These are phyloP conservation scores for Tholera decimalis DNA, from an alignment of 2,888 invertebrate genomes.

Conservation along the genomic window DNA sequence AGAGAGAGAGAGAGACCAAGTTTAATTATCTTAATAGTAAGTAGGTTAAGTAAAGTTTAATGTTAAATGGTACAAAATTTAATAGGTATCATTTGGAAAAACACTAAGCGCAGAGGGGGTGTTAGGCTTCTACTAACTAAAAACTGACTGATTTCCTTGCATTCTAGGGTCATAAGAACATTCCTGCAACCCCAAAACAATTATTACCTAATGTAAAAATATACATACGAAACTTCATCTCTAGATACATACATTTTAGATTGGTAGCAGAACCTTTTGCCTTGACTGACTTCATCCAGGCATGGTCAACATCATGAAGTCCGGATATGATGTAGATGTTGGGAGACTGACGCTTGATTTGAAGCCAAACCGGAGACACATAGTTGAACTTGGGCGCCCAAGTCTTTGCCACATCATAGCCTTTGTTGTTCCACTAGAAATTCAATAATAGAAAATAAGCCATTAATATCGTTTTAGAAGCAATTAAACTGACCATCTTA, in stretches of 20 bases:
- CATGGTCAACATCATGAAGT: slow-evolving; percentile 96
- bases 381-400: slow-evolving; percentile 97
- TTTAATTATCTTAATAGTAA: no score
- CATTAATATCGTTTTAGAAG: background rate
- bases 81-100: no score
- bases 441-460: background rate
- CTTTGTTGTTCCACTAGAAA: slow-evolving; percentile 97
- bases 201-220: background rate
- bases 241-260: slow-evolving; percentile 90
- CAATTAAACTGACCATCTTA: background rate
- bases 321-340: slow-evolving; percentile 93
- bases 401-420: slow-evolving; percentile 97
- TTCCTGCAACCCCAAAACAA: no score
- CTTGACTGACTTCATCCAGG: slow-evolving; percentile 95
- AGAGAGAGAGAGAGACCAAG: no score
- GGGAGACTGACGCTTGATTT: slow-evolving; percentile 93
- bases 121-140: no score
- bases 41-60: no score
- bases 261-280: slow-evolving; percentile 90
- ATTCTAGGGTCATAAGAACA: no score
- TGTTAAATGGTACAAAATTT: no score
- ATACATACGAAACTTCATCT: background rate
- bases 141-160: no score
- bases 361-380: slow-evolving; percentile 98
- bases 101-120: no score